Evolutionary conservation across 1,140 invertebrate genomes (phyloP).

Genomic region (Lamellibrachia luymesi): DNA sequence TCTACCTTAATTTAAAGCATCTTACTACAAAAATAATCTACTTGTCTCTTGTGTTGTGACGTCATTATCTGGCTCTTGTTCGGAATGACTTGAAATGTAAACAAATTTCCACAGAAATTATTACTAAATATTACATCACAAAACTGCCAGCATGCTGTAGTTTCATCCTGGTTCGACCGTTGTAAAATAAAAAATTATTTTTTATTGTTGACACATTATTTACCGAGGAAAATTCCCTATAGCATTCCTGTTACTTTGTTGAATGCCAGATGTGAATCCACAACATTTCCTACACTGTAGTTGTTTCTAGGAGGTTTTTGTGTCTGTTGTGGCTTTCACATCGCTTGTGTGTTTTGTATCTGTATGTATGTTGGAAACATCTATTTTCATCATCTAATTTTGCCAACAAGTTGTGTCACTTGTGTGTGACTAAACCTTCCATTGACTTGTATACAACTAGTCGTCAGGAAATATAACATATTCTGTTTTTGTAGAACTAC

Average conservation of each 20-base stretch:
- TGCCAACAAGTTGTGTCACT: no score
- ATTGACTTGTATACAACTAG: neutral
- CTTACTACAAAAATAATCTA: neutral
- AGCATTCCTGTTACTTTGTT: neutral
- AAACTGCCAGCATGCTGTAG: neutral
- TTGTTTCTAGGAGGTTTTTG: neutral
- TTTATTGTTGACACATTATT: neutral
- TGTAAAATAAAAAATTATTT: neutral
- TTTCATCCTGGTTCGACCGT: neutral
- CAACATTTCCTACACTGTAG: neutral
- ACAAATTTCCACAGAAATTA: neutral
- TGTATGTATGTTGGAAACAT: neutral
- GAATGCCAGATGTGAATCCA: neutral
- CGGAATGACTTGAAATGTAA: neutral
- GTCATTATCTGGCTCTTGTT: neutral
- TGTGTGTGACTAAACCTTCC: neutral
- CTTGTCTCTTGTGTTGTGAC: neutral
- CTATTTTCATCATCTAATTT: no score
- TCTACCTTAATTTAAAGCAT: neutral
- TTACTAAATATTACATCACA: neutral
- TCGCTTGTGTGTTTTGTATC: neutral
- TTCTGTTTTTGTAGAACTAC: neutral
- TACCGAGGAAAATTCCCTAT: neutral
- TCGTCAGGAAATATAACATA: neutral
- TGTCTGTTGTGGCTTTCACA: neutral